Evolutionary conservation across 1,140 invertebrate species (phyloP), one percentile per base, ranked within the genome.

Genomic region (Drosophila lacteicornis): DNA sequence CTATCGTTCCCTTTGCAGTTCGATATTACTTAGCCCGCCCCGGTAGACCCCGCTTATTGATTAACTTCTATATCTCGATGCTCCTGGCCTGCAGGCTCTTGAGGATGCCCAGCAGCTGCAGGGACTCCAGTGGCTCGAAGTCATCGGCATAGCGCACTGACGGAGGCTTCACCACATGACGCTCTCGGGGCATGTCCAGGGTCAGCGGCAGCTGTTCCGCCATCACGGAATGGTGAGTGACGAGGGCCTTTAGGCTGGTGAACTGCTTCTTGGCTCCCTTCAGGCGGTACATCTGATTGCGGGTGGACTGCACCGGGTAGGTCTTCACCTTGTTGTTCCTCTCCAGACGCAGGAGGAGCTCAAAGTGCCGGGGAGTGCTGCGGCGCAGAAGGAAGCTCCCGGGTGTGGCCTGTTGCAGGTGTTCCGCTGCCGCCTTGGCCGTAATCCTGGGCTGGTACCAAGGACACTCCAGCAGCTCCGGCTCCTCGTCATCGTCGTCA

Each of bases 251-350:
- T 49, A 99, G 93, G 58, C 97, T 97, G 33, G 95, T 95, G 94
- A 99, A 99, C 94, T 99, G 98, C 92, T 99, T 99, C 62, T 97
- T 98, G 93, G 99, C 98, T 40, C 98, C 98, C 97, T 99, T 92
- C 17, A 91, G 53, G 51, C 83, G 79, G 58, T 81, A 91, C 82
- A 86, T 87, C 49, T 90, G 79, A 17, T 62, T 84, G 25, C 82
- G 74, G 30, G 73, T 82, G 56, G 74, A 68, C 17, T 83, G 77
- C 50, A 92, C 77, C 7, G 68, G 46, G 59, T 87, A 92, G 19
- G 43, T 75, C 51, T 92, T 92, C 1, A 85, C 75, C 61, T 92
- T 70, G n/a, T 36, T 69, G 11, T 17, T 85, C 46, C 77, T 68
- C 17, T 92, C 91, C 8, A 79, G 58, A 0, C 91, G 91, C 42